Evolutionary conservation across 1,140 invertebrate genomes (phyloP).

Genomic region (Heliothis virescens): DNA sequence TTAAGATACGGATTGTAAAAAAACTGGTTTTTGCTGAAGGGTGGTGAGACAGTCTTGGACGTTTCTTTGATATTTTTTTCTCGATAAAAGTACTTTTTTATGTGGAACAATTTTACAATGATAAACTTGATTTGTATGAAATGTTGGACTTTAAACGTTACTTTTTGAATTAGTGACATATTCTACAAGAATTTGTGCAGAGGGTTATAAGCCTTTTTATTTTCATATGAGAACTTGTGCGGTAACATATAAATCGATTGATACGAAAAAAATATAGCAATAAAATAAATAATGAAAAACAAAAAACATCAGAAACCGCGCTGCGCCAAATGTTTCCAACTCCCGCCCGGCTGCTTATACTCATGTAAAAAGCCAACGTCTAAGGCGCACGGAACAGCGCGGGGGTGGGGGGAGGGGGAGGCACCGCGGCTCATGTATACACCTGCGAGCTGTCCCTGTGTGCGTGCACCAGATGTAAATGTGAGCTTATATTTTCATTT

Average conservation of each 20-base stretch:
- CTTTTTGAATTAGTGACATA: background rate
- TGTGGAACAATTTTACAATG: background rate
- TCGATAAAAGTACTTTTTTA: background rate
- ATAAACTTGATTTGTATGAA: conserved; percentile 12
- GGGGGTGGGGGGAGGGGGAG: conserved; percentile 57
- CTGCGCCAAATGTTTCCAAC: conserved; percentile 62
- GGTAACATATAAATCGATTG: too few relatives aligned
- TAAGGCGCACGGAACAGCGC: conserved; percentile 73
- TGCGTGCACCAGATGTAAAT: conserved; percentile 66
- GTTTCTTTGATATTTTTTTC: conserved; percentile 20
- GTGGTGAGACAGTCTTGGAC: conserved; percentile 31
- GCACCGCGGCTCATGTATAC: conserved; percentile 63
- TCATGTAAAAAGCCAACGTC: conserved; percentile 84
- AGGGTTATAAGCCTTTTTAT: background rate
- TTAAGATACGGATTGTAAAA: conserved; percentile 52
- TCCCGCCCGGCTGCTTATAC: conserved; percentile 73
- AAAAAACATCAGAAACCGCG: conserved; percentile 2
- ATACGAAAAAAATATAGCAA: background rate
- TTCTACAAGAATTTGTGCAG: background rate
- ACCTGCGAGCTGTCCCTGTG: conserved; percentile 60
- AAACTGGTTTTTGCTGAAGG: conserved; percentile 49
- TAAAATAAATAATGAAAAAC: background rate
- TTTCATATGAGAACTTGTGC: background rate
- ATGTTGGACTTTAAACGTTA: background rate
- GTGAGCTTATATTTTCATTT: conserved; percentile 83